Conservation (phyloP, 2,797 vertebrate species). For the Miichthys miiuy region DNA sequence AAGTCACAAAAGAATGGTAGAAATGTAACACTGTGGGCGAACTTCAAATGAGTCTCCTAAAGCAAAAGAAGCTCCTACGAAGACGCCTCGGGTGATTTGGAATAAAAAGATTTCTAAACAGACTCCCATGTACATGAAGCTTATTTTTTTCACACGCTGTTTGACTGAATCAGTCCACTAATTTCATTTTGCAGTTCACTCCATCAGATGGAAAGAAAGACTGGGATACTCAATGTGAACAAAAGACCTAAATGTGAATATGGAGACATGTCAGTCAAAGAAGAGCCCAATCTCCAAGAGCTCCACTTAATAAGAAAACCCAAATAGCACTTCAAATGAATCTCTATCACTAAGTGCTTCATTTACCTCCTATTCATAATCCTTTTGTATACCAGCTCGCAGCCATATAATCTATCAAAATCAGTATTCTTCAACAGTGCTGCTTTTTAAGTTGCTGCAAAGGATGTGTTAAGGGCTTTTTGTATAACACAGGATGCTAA, state of each 20-base stretch:
- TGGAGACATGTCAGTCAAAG: conserved; percentile 62
- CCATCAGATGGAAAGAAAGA: conserved; percentile 55
- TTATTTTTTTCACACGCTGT: conserved; percentile 35
- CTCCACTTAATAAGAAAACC: conserved; percentile 79
- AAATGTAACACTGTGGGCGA: conserved; percentile 50
- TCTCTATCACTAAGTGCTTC: conserved; percentile 75
- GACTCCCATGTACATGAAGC: conserved; percentile 24
- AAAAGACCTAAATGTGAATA: conserved; percentile 77
- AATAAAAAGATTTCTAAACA: conserved; percentile 61
- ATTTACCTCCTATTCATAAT: conserved; percentile 81
- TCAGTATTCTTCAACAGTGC: conserved; percentile 69
- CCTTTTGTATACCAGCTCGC: conserved; percentile 72
- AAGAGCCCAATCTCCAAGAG: conserved; percentile 67
- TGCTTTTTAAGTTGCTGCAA: conserved; percentile 66
- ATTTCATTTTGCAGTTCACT: conserved; percentile 65
- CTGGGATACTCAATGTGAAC: conserved; percentile 66
- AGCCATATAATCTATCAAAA: conserved; percentile 74
- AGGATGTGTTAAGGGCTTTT: conserved; percentile 77
- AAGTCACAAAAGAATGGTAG: conserved; percentile 50
- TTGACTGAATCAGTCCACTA: conserved; percentile 71
- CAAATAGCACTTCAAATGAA: conserved; percentile 78
- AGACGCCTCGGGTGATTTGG: conserved; percentile 43
- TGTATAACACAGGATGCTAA: conserved; percentile 76
- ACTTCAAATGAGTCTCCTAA: conserved; percentile 50
- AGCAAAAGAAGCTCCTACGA: conserved; percentile 48